Base-by-base conservation (phyloP, 2,113 vertebrate species). In the Peromyscus californicus region DNA sequence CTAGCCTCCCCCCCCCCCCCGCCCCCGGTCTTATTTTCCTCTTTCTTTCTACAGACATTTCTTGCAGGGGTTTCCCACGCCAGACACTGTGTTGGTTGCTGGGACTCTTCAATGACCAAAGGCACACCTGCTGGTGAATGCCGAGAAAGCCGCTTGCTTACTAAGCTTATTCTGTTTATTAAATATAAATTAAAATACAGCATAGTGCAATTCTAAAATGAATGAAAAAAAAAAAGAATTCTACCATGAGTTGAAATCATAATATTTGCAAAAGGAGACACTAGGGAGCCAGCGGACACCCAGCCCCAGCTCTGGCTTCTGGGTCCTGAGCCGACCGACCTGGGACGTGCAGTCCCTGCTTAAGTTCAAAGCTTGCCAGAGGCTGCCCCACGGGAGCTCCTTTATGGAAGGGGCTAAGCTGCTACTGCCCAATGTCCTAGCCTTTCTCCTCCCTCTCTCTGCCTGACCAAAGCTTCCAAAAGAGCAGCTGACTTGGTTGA, bases 311-410 rank as follows among this genome's bases (percentile, higher is more conserved):
- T 76, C 61, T 29, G 61, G 26, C 9, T 93, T 84, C 67, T 84
- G 3, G 36, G 17, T 42, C 17, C 2, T 29, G 63, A 36, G 4
- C 59, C 74, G 7, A 0, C 59, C 74, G 7, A 0, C 9, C 7
- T 29, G 39, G 74, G 45, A 82, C 65, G 22, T 2, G 22, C 24
- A 7, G 36, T 74, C 11, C 22, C 54, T 61, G 26, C 24, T 45
- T 65, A 33, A 76, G 91, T 48, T 86, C 42, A 97, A 67, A 61
- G 65, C 22, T 36, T 93, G 42, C 59, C 8, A 85, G 83, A 69
- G 65, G 72, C n/a, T 36, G 36, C 65, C 61, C 19, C 48, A 33
- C 57, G 51, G 29, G 63, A 29, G 5, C 69, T 82, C 54, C 45
- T 51, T 93, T 15, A n/a, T 7, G 82, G 74, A 83, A 67, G 54